These are phyloP conservation scores for Cartodere bifasciata DNA, from an alignment of 2,888 invertebrate species.

Conservation along the genomic window DNA sequence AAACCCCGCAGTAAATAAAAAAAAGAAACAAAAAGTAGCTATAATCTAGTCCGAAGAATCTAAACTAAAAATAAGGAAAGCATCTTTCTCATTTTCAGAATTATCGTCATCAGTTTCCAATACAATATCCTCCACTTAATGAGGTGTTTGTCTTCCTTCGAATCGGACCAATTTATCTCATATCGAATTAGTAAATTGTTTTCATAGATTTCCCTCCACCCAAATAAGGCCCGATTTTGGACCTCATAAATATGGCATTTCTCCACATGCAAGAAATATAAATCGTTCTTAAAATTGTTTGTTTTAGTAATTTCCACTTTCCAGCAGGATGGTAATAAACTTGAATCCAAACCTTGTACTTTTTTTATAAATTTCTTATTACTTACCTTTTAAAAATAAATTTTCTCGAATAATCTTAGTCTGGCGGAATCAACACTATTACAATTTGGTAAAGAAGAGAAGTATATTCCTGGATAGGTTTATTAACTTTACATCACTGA, in stretches of 20 bases:
- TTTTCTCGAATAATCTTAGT: no score
- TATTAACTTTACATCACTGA: no score
- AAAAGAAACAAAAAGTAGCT: no score
- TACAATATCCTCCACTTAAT: conserved; percentile 3
- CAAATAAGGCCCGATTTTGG: conserved; percentile 16
- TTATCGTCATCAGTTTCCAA: conserved; percentile 1
- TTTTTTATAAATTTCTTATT: conserved; percentile 18
- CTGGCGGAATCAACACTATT: conserved; percentile 17
- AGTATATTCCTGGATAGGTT: conserved; percentile 20
- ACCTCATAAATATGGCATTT: conserved; percentile 16
- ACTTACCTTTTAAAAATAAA: conserved; percentile 19
- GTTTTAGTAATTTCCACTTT: conserved; percentile 17
- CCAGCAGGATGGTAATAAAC: conserved; percentile 19
- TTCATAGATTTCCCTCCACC: conserved; percentile 9
- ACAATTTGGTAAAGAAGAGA: conserved; percentile 17
- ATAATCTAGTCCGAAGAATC: no score
- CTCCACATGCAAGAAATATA: conserved; percentile 21
- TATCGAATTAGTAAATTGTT: conserved; percentile 4
- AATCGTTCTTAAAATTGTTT: conserved; percentile 19
- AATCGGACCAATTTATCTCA: no score
- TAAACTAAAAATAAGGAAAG: no score
- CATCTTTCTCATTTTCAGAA: conserved; percentile 1
- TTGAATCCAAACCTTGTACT: conserved; percentile 18
- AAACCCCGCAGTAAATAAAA: no score
- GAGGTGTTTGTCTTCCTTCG: conserved; percentile 6